Base-by-base conservation (phyloP, 1,140 invertebrate genomes). In the Ips nitidus region DNA sequence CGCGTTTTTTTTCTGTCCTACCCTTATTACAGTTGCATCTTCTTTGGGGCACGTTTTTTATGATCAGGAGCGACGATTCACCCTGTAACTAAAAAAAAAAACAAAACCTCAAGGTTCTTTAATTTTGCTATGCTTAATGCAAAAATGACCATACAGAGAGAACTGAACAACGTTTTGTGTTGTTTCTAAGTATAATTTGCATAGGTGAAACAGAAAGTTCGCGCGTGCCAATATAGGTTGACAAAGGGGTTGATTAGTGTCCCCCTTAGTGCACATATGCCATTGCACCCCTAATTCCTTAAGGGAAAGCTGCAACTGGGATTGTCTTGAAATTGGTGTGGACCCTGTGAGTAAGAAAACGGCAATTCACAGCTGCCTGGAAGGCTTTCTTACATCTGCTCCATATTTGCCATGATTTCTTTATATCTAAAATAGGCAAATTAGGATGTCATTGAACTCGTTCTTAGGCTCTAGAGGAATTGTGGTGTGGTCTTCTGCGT, bases 281-380 rank as follows among this genome's bases (percentile, higher is more conserved):
- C 59, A 63, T 47, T 62, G 55, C 61, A 62, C 67, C 67, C 67
- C 43, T 56, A 64, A 58, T 63, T 69, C 50, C 67, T 69, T 69
- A 63, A 69, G 59, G 67, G 59, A 69, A 69, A 69, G 61, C 67
- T 64, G 67, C 53, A 63, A 57, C 22, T 22, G 37, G 67, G 67
- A 63, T 63, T 69, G 67, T 69, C 67, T 69, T 69, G 61, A 69
- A 63, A 53, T 63, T 57, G 47, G 67, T 63, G 61, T 52, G 67
- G 41, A 53, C 60, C 47, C 67, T 62, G 67, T 63, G 59, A 52
- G 67, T 58, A 69, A 69, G 67, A 69, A 69, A 69, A 63, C 67
- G 67, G 67, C 67, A 69, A 55, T 63, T 69, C 60, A 62, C 67
- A 69, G 67, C 67, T 69, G 67, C 67, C 43, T 56, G 56, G 60